phyloP scores from a whole-genome alignment of 2,797 vertebrate genomes.

The Myotis pilosus region DNA sequence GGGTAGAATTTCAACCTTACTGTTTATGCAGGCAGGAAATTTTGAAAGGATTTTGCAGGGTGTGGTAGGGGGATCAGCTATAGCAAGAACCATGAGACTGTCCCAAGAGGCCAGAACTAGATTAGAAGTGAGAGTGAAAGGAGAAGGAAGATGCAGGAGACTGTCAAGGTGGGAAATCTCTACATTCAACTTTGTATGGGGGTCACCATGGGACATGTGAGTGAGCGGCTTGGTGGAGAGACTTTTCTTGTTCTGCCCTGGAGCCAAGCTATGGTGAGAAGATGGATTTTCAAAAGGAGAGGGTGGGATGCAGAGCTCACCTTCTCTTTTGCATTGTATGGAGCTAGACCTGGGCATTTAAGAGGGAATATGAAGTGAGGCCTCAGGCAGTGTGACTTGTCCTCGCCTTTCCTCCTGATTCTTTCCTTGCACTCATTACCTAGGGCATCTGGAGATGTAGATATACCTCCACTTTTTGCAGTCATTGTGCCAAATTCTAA shows the following conservation, averaged over 20 bases:
- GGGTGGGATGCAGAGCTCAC: background rate
- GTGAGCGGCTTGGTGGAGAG: background rate
- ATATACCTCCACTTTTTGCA: background rate
- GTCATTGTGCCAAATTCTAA: background rate
- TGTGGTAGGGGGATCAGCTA: background rate
- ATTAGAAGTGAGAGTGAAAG: background rate
- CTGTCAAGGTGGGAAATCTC: background rate
- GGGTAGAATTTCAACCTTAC: background rate
- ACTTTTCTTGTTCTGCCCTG: background rate
- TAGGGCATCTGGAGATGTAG: background rate
- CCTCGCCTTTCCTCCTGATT: background rate
- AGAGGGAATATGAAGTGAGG: background rate
- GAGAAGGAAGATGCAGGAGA: background rate
- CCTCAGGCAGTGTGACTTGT: background rate
- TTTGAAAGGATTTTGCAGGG: background rate
- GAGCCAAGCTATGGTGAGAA: background rate
- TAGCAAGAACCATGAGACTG: background rate
- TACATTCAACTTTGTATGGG: background rate
- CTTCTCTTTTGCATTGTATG: background rate
- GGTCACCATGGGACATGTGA: background rate
- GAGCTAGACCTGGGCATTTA: background rate
- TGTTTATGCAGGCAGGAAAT: background rate
- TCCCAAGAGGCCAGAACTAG: background rate
- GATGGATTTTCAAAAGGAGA: background rate
- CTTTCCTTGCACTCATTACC: fast-evolving